Conservation (phyloP, 2,888 invertebrate genomes). For the Ypsolopha scabrella region DNA sequence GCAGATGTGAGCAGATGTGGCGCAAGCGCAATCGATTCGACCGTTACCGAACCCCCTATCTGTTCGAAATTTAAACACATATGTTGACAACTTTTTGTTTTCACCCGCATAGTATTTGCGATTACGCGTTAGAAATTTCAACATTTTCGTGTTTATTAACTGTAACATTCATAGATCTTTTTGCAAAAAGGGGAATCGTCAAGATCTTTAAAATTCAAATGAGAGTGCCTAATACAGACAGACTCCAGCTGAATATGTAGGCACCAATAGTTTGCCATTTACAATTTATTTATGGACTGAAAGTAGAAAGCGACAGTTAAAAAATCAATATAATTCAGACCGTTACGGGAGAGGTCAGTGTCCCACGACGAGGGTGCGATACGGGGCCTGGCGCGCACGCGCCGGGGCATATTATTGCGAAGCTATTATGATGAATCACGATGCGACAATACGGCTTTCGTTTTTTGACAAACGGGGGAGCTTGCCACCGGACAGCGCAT, state of each 20-base stretch:
- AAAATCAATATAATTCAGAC: slow-evolving; percentile 59
- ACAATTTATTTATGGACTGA: no score
- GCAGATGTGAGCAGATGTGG: slow-evolving; percentile 41
- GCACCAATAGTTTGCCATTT: no score
- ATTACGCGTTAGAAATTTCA: neutral
- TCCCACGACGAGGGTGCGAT: slow-evolving; percentile 56
- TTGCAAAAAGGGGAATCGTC: no score
- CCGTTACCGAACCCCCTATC: slow-evolving; percentile 43
- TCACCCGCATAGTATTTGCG: slow-evolving; percentile 38
- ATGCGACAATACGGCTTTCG: slow-evolving; percentile 7
- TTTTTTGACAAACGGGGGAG: slow-evolving; percentile 5
- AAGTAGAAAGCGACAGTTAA: slow-evolving; percentile 52
- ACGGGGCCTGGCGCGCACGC: slow-evolving; percentile 47
- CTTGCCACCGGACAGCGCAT: neutral
- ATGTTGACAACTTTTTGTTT: slow-evolving; percentile 56
- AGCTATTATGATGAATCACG: slow-evolving; percentile 6
- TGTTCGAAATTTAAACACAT: slow-evolving; percentile 60
- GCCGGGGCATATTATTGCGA: slow-evolving; percentile 18
- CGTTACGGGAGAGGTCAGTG: slow-evolving; percentile 42
- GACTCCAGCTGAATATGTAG: no score
- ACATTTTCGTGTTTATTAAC: no score
- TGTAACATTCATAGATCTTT: no score
- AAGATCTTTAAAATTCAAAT: no score
- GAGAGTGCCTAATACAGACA: no score
- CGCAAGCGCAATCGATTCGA: slow-evolving; percentile 43